Conservation (phyloP, 2,113 vertebrate genomes). For the Nesoenas mayeri region DNA sequence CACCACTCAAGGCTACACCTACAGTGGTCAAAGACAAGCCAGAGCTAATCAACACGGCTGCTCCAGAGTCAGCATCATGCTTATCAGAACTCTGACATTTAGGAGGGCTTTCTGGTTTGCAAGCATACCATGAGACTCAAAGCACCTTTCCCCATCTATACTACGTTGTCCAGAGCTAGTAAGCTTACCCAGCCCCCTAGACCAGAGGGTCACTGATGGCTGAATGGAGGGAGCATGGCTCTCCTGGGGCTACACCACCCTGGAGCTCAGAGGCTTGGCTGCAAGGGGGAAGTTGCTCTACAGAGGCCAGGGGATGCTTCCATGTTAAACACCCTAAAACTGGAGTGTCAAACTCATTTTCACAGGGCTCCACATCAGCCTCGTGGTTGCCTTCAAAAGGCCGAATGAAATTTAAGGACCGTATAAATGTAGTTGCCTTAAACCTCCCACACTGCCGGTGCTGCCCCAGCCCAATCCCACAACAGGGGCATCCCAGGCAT, state of each 20-base stretch:
- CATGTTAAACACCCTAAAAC: background rate
- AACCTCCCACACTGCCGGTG: too few relatives aligned
- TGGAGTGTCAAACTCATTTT: too few relatives aligned
- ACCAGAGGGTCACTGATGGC: too few relatives aligned
- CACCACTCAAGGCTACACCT: background rate
- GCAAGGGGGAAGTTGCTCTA: background rate
- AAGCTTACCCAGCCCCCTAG: background rate
- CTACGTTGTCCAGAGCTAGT: background rate
- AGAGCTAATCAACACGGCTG: background rate
- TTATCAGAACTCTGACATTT: background rate
- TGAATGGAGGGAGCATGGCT: rapidly evolving
- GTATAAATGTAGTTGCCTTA: too few relatives aligned
- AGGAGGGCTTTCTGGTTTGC: background rate
- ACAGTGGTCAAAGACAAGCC: background rate
- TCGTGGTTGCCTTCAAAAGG: too few relatives aligned
- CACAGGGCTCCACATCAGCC: too few relatives aligned
- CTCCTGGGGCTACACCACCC: background rate
- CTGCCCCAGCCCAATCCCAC: background rate
- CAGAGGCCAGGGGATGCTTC: background rate
- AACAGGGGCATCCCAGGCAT: background rate
- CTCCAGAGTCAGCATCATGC: background rate
- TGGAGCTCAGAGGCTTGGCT: background rate
- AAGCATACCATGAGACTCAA: rapidly evolving
- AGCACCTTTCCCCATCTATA: background rate
- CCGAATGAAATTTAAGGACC: too few relatives aligned